A percentile compares a stretch with the other conserved stretches of the same genome.
These are phyloP conservation scores for Stegophylla sp. DNA, from an alignment of 2,888 invertebrate species.

Conservation along the genomic window DNA sequence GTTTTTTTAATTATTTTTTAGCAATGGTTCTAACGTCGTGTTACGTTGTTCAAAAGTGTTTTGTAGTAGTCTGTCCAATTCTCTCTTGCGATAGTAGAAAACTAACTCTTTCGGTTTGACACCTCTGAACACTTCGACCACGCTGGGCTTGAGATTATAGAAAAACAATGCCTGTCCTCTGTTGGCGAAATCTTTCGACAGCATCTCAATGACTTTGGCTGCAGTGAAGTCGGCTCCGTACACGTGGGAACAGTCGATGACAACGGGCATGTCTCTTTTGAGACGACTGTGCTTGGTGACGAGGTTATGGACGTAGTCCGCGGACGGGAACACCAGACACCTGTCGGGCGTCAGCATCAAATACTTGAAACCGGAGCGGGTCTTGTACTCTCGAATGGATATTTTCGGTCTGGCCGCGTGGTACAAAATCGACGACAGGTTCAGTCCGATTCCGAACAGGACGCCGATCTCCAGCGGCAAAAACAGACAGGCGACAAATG, in stretches of 20 bases:
- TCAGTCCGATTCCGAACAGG: constrained; percentile 80
- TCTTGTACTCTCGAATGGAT: constrained; percentile 76
- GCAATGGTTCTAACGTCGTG: constrained; percentile 2
- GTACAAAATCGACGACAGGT: constrained; percentile 83
- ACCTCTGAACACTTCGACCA: constrained; percentile 80
- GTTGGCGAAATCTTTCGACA: constrained; percentile 77
- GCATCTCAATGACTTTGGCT: constrained; percentile 78
- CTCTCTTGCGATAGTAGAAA: constrained; percentile 68
- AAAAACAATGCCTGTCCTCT: constrained; percentile 79
- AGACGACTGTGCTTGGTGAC: constrained; percentile 81
- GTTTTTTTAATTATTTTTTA: too few species aligned
- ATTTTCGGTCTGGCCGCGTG: constrained; percentile 87
- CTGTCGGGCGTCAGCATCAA: constrained; percentile 85
- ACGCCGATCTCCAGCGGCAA: constrained; percentile 88
- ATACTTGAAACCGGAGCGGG: constrained; percentile 71
- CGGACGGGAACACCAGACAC: constrained; percentile 87
- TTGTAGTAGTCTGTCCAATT: constrained; percentile 68
- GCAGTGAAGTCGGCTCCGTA: constrained; percentile 89
- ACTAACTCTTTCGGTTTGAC: constrained; percentile 71
- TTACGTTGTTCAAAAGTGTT: constrained; percentile 58
- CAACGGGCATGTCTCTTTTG: constrained; percentile 75
- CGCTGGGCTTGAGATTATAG: constrained; percentile 84
- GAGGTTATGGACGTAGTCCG: constrained; percentile 84
- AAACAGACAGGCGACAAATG: constrained; percentile 83
- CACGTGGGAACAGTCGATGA: constrained; percentile 86